Evolutionary conservation across 2,888 invertebrate genomes (phyloP), one percentile per base, ranked within the genome.

Genomic region (Podabrus alpinus): DNA sequence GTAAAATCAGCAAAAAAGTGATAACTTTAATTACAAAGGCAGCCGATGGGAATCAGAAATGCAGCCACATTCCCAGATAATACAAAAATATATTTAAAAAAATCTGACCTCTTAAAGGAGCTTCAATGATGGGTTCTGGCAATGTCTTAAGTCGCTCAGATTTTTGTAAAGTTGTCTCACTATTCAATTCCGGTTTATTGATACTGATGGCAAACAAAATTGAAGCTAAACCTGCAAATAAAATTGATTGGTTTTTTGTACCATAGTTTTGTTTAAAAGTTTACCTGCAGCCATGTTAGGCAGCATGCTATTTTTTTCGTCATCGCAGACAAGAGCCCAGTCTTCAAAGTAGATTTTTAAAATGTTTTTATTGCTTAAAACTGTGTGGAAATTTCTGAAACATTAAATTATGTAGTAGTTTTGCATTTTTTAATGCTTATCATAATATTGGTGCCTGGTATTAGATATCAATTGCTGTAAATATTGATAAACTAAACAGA

Each of bases 131-230:
- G 70, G 93, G 94, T 85, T 95, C 86, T 25, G 79, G 79, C 77
- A 82, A 84, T 92, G 68, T 89, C 86, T 82, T 88, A 80, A 79
- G 85, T 83, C 78, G 83, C 84, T 86, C 88, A 88, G 86, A 79
- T 84, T 87, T 82, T 88, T 90, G 83, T 82, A 88, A 72, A 84
- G 86, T 84, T 87, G 89, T 76, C 78, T 85, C 86, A 88, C 89
- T 86, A 91, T 94, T 95, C 72, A 96, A 89, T 85, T 95, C 95
- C 24, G 92, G 90, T 86, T 95, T 95, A 88, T 98, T 97, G 76
- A 97, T 94, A 83, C 93, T 94, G 85, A 98, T 92, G 17, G 98
- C 98, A 89, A 98, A 98, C 79, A 98, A 89, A 84, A 98, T 94
- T 70, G 96, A 93, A 79, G 94, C 94, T 85, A 98, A 90, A 79